Evolutionary conservation across 1,140 invertebrate genomes (phyloP), one percentile per base, ranked within the genome.

Genomic region (Agrypnia vestita): DNA sequence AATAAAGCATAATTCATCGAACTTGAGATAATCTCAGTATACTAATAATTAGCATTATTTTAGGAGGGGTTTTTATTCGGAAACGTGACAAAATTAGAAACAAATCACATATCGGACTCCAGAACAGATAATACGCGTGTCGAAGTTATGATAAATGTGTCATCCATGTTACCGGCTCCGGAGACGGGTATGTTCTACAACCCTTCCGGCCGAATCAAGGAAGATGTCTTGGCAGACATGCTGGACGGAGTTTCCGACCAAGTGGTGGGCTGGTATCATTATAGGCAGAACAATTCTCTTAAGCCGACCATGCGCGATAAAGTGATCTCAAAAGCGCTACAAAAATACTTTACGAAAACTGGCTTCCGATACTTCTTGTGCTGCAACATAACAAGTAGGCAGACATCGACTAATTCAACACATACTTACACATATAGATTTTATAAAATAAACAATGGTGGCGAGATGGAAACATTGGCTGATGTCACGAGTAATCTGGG

Each of bases 1-100:
- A 35, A 35, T 35, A 35, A 8, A 9, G 9, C 21, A 53, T 13
- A 53, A 74, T 6, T 25, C 13, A 44, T 44, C 43, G 49, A 21
- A n/a, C n/a, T 13, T 15, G n/a, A 17, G 53, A 13, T 56, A 15
- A 56, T 17, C 53, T 15, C 3, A 46, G 15, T 43, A 4, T 62
- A 13, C 43, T 44, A 49, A 13, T 43, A 71, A 53, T 69, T 71
- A 46, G 13, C 19, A 21, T 46, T 72, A 69, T 81, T 77, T 91
- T 84, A 94, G 93, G 92, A 93, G 85, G 93, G 93, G 3, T 93
- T 94, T 86, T 86, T 94, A 8, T 85, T 93, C 21, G 93, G 93
- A 11, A 91, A 93, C 80, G 88, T 91, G 1, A 86, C 90, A 21
- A 89, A 89, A 35, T 90, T 90, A 85, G 88, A 92, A 59, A 91